Evolutionary conservation across 1,140 invertebrate species (phyloP).

Genomic region (Littorina saxatilis): DNA sequence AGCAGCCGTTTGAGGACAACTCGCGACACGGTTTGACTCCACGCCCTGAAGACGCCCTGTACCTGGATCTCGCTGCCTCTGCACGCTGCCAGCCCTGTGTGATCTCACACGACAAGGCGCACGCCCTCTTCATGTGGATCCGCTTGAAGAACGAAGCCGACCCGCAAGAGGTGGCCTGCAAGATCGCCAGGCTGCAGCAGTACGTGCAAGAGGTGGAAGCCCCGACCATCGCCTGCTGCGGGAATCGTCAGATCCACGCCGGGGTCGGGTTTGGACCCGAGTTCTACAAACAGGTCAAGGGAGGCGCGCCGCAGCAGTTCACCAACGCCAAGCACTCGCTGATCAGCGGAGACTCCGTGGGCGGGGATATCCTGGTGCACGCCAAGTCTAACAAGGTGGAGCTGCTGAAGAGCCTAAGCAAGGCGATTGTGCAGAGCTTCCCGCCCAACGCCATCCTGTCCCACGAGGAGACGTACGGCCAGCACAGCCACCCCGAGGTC

Average conservation of each 20-base stretch:
- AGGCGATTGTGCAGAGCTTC: not conserved
- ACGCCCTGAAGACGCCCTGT: not conserved
- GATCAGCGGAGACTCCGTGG: not conserved
- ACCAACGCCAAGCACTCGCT: slow-evolving; percentile 12
- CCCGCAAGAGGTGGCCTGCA: not conserved
- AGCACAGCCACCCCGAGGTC: not conserved
- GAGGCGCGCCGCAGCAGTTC: not conserved
- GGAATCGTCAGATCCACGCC: not conserved
- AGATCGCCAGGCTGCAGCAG: not conserved
- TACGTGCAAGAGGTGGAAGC: not conserved
- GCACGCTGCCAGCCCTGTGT: slow-evolving; percentile 7
- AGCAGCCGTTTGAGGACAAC: not conserved
- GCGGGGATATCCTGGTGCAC: slow-evolving; percentile 16
- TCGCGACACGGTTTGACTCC: not conserved
- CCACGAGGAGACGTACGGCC: not conserved
- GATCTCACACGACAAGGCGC: not conserved
- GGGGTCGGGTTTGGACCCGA: slow-evolving; percentile 22
- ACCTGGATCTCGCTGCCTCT: not conserved
- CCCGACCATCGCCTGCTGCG: no score
- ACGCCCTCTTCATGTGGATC: not conserved
- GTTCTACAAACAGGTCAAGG: not conserved
- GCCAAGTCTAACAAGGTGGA: slow-evolving; percentile 3
- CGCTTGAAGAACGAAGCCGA: not conserved
- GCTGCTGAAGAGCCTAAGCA: not conserved
- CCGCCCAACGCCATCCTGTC: not conserved